Conservation (phyloP, 2,888 invertebrate genomes). For the Campoplex nolae region DNA sequence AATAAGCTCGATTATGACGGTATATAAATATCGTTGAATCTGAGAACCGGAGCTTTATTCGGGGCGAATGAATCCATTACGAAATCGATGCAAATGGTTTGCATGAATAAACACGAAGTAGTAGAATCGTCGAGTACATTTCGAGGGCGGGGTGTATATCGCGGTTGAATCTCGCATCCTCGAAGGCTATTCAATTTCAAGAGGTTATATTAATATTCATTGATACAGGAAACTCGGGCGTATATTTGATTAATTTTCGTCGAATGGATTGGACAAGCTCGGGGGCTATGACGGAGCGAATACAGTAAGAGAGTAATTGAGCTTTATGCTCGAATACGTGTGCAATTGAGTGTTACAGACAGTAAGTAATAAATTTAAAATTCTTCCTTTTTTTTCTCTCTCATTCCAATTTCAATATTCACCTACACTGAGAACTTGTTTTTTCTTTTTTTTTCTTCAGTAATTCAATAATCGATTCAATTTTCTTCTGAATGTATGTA, state of each 20-base stretch:
- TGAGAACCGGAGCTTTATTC: not conserved
- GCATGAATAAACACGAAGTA: not conserved
- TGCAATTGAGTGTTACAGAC: slow-evolving; percentile 1
- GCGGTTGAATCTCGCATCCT: not conserved
- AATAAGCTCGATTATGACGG: not conserved
- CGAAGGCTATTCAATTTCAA: slow-evolving; percentile 6
- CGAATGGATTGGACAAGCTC: not conserved
- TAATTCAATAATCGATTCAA: not conserved
- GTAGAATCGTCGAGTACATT: not conserved
- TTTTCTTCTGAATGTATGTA: not conserved
- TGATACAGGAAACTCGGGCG: slow-evolving; percentile 18
- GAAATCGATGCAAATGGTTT: not conserved
- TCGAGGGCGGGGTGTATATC: not conserved
- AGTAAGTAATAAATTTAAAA: not conserved
- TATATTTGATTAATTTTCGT: slow-evolving; percentile 16
- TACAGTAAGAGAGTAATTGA: not conserved
- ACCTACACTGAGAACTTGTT: not conserved
- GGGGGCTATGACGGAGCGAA: not conserved
- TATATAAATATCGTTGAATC: not conserved
- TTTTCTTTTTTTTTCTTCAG: not conserved
- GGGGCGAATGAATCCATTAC: not conserved
- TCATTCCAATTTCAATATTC: not conserved
- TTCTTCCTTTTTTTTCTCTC: not conserved
- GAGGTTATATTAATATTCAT: slow-evolving; percentile 9
- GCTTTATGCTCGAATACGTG: not conserved